These are phyloP conservation scores for Samia ricini DNA, from an alignment of 1,140 invertebrate genomes.

Conservation along the genomic window DNA sequence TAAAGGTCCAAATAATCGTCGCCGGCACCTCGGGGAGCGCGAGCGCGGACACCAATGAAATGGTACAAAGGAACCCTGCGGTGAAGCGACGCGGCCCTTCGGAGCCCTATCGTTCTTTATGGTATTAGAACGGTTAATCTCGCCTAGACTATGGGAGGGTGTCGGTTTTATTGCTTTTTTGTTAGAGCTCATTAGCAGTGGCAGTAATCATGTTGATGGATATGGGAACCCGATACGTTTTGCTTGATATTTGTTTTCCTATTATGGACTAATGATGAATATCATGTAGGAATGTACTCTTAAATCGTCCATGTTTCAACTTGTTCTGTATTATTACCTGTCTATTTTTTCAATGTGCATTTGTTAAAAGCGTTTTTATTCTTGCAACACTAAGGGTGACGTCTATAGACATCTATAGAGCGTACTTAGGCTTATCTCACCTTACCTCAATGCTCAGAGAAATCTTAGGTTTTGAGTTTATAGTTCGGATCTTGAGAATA, in stretches of 20 bases:
- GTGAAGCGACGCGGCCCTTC: conserved; percentile 16
- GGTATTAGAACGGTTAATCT: conserved; percentile 51
- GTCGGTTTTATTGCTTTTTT: conserved; percentile 53
- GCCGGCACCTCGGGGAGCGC: conserved; percentile 1
- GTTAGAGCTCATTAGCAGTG: conserved; percentile 10
- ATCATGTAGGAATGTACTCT: too few relatives aligned
- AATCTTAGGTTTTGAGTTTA: too few relatives aligned
- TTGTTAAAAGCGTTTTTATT: too few relatives aligned
- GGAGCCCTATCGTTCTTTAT: not conserved
- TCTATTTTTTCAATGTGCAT: too few relatives aligned
- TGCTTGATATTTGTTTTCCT: not conserved
- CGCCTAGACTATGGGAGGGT: conserved; percentile 30
- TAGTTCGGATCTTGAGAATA: too few relatives aligned
- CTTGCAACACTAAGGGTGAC: too few relatives aligned
- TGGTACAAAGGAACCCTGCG: conserved; percentile 56
- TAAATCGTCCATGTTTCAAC: too few relatives aligned
- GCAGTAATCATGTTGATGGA: conserved; percentile 6
- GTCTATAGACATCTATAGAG: too few relatives aligned
- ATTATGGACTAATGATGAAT: not conserved
- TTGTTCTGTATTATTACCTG: too few relatives aligned
- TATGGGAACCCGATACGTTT: conserved; percentile 2
- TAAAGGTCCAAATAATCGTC: conserved; percentile 1
- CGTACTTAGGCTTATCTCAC: too few relatives aligned
- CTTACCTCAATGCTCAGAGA: too few relatives aligned
- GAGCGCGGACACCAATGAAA: conserved; percentile 55